Conservation (phyloP, 2,797 vertebrate species). For the Rhinella marina region DNA sequence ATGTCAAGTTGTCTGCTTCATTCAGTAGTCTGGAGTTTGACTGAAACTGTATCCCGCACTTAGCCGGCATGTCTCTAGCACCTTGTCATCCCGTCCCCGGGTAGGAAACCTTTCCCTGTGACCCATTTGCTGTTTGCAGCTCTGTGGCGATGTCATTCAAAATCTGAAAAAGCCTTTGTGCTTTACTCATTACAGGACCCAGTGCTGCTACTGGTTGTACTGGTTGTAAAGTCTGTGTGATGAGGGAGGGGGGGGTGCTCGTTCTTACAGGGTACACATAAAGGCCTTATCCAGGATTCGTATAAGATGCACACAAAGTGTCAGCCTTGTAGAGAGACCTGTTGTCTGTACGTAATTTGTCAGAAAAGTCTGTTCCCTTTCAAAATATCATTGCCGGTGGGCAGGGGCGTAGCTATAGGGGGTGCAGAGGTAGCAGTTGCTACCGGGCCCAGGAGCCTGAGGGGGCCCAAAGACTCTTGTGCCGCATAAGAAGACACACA, state of each 20-base stretch:
- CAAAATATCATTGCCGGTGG: no score
- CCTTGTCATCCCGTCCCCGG: conserved; percentile 58
- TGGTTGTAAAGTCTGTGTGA: background rate
- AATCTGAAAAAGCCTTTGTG: conserved; percentile 42
- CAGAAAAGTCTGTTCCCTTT: no score
- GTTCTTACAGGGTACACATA: background rate
- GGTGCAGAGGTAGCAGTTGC: no score
- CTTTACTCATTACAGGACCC: background rate
- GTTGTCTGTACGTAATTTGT: no score
- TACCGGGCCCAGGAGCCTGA: no score
- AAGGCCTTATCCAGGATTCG: no score
- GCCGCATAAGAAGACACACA: no score
- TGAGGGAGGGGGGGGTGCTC: background rate
- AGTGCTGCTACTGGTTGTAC: conserved; percentile 1
- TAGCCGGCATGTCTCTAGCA: conserved; percentile 59
- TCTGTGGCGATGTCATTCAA: conserved; percentile 58
- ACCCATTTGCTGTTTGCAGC: conserved; percentile 43
- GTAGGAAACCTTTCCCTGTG: conserved; percentile 55
- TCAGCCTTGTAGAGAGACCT: no score
- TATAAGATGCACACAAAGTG: no score
- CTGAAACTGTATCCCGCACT: conserved; percentile 57
- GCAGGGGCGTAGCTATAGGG: no score
- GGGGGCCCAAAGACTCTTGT: no score
- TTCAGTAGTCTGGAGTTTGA: conserved; percentile 60
- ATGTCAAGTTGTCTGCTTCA: conserved; percentile 49